Evolutionary conservation across 2,888 invertebrate genomes (phyloP), one percentile per base, ranked within the genome.

Genomic region (Palloptera scutellata): DNA sequence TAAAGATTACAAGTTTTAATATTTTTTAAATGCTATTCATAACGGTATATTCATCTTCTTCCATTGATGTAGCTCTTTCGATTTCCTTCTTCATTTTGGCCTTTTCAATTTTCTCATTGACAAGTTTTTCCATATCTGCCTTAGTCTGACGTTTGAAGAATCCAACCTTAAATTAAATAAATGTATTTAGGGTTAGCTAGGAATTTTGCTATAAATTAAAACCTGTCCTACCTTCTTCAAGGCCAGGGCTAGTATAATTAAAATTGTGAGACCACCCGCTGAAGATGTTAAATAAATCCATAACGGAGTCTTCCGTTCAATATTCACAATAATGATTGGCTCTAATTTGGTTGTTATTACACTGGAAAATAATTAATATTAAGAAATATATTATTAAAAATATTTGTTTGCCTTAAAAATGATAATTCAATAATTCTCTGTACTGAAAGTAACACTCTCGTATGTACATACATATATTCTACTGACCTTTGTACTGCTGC

Each of bases 121-220:
- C n/a, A 41, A 53, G 17, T 43, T 66, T 53, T 40, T 52, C 52
- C 54, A 86, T 71, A 73, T 85, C 80, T 59, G 83, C 79, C 72
- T 83, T 84, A 60, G 79, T 81, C 13, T 75, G 73, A 54, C 86
- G 77, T 66, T 81, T 80, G 73, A 86, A 86, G 74, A 86, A 86
- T 55, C 85, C 85, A 68, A 78, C 73, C 84, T 84, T 71, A 68
- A 72, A 78, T 74, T 82, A 81, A 64, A 30, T 82, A 81, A 64
- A 30, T 4, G 30, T 30, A 30, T 30, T 30, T 30, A 4, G 30
- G 30, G 6, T 30, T 30, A 30, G 6, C 2, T 2, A 30, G 6
- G 6, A 30, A 6, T 30, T 30, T 30, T 30, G 30, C 6, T 4
- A 30, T 30, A 30, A 6, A 30, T 4, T 4, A 4, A 4, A 6